Evolutionary conservation across 1,140 invertebrate genomes (phyloP).

Genomic region (Pissodes strobi): DNA sequence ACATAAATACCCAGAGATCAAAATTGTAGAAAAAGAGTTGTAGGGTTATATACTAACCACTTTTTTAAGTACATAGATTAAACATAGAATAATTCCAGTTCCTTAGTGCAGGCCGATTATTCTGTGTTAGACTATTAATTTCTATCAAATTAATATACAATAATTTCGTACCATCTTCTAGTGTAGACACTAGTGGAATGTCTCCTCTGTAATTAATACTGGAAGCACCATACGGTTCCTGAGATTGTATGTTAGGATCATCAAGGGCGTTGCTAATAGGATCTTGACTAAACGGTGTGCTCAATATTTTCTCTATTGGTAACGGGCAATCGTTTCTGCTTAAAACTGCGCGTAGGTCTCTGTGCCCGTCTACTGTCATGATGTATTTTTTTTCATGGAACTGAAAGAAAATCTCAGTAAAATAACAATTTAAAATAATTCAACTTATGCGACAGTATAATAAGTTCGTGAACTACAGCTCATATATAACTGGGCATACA

Average conservation of each 20-base stretch:
- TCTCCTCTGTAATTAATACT: slow-evolving; percentile 63
- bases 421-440: too few relatives aligned
- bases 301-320: slow-evolving; percentile 26
- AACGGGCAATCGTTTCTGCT: slow-evolving; percentile 50
- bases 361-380: slow-evolving; percentile 56
- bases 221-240: slow-evolving; percentile 28
- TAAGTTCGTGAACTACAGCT: too few relatives aligned
- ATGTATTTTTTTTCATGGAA: slow-evolving; percentile 60
- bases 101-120: too few relatives aligned
- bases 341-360: slow-evolving; percentile 47
- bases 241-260: slow-evolving; percentile 44
- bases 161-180: slow-evolving; percentile 64
- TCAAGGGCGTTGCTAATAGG: slow-evolving; percentile 38
- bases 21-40: too few relatives aligned
- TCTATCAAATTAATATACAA: too few relatives aligned
- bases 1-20: too few relatives aligned
- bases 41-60: too few relatives aligned
- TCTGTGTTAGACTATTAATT: too few relatives aligned
- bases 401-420: slow-evolving; percentile 48
- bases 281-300: slow-evolving; percentile 32
- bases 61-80: too few relatives aligned
- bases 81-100: too few relatives aligned
- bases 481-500: too few relatives aligned
- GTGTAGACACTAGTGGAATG: slow-evolving; percentile 71
- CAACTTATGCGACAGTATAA: too few relatives aligned